Evolutionary conservation across 2,113 vertebrate species (phyloP).

Genomic region (Hystrix cristata): DNA sequence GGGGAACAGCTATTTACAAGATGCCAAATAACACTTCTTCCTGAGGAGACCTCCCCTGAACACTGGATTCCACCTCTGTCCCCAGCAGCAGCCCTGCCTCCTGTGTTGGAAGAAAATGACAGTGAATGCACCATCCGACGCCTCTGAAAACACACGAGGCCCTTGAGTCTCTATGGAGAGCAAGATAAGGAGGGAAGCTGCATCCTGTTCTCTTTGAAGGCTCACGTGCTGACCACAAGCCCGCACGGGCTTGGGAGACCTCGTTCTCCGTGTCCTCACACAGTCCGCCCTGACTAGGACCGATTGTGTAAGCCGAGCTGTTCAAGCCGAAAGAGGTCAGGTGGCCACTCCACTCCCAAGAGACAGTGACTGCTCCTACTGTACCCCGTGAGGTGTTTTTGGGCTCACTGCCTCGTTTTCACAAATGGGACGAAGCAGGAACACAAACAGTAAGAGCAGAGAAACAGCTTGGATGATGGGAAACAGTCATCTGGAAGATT

Average conservation of each 20-base stretch:
- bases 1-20: neutral
- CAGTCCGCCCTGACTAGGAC: neutral
- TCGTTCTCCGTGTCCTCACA: neutral
- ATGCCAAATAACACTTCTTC: neutral
- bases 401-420: neutral
- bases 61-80: neutral
- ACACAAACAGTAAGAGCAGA: neutral
- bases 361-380: neutral
- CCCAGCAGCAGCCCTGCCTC: neutral
- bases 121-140: neutral
- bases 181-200: neutral
- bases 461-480: neutral
- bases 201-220: neutral
- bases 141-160: neutral
- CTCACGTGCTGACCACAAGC: neutral
- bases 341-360: neutral
- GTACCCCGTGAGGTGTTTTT: neutral
- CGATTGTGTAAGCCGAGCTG: neutral
- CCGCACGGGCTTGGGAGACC: neutral
- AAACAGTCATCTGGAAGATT: neutral
- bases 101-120: neutral
- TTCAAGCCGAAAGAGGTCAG: slow-evolving; percentile 33
- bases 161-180: neutral
- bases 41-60: neutral
- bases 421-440: neutral